Base-by-base conservation (phyloP, 2,888 invertebrate species). In the Venustoraphidia nigricollis region DNA sequence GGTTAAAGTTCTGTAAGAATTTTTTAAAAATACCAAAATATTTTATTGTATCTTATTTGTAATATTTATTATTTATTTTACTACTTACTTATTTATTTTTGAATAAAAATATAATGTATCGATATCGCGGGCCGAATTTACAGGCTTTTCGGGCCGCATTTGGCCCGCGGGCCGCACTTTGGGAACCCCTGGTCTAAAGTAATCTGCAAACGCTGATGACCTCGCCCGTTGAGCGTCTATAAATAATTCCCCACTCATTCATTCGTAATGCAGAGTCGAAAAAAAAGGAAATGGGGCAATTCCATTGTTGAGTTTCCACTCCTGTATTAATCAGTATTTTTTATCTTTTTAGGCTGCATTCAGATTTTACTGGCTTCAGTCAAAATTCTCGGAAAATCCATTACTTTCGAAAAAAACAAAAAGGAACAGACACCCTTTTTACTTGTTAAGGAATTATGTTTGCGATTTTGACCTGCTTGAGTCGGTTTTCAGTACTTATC, bases 311-410 rank as follows among this genome's bases (percentile, higher is more conserved):
- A 41, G 13, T n/a, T 8, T 8, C 10, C 10, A 10, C 13, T 42
- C 27, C 39, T 14, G 34, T 42, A 8, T 13, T 1, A 9, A 17
- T 13, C n/a, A 43, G 14, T 45, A 10, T 45, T 45, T 27, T 17
- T 36, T 34, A 53, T 54, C 55, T 53, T 71, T 74, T 52, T 68
- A 89, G 86, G 76, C 85, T 9, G 82, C 85, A 56, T 91, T 90
- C 61, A 75, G 95, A 39, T 81, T 88, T 58, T 93, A 76, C 63
- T 94, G 93, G 88, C 58, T 93, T 46, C 70, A 76, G 50, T 74
- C 81, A 0, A 83, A 89, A 60, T 67, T 92, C 37, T 63, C 69
- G 2, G 91, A 93, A 60, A 66, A 62, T n/a, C 63, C 69, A 2
- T 70, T 68, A 45, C 55, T 80, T 2, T 55, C 60, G 44, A 57